Base-by-base conservation (phyloP, 92 coral and sea anemone genomes). In the Meandrina meandrites region DNA sequence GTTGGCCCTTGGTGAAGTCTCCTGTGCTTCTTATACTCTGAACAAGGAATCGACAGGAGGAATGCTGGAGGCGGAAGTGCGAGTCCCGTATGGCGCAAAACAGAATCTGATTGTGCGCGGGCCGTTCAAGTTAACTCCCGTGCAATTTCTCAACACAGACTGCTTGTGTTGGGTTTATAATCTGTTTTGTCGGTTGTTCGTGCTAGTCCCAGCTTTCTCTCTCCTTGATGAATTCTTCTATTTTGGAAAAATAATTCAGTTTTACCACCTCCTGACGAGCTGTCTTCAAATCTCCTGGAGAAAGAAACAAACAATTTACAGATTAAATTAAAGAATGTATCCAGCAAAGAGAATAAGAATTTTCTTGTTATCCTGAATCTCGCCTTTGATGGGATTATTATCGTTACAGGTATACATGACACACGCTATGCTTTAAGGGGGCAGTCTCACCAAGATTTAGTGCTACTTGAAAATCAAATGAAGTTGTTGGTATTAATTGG, bases 201-300 rank as follows among this genome's bases (percentile, higher is more conserved):
- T 37, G 31, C 50, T 78, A 85, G 76, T 30, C 78, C 83, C 88
- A 85, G 45, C 73, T 80, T 19, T 78, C 83, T 15, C 68, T 62
- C 31, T 96, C 92, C 82, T 90, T 93, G 51, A 95, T 91, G 31
- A 90, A 90, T 40, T 93, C 91, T 58, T 89, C 92, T 71, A 96
- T 91, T 68, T 96, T 96, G 69, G 90, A 86, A 81, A 90, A 96
- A 80, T 95, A 96, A 53, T 91, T 93, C 88, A 96, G 86, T 71
- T 93, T 89, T 30, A 90, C 74, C 31, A 96, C 81, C 36, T 82
- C 90, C 71, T 95, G 94, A 35, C 95, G 91, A 17, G 98, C 99
- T 18, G 83, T 80, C 22, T 30, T 47, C 50, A 91, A 70, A 86
- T 96, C 92, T 45, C 95, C 99, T 96, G 83, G 18, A 77, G 50